A percentile compares a stretch with the other conserved stretches of the same genome.
Evolutionary conservation across 2,797 vertebrate species (phyloP).

Genomic region (Remorina albescens): DNA sequence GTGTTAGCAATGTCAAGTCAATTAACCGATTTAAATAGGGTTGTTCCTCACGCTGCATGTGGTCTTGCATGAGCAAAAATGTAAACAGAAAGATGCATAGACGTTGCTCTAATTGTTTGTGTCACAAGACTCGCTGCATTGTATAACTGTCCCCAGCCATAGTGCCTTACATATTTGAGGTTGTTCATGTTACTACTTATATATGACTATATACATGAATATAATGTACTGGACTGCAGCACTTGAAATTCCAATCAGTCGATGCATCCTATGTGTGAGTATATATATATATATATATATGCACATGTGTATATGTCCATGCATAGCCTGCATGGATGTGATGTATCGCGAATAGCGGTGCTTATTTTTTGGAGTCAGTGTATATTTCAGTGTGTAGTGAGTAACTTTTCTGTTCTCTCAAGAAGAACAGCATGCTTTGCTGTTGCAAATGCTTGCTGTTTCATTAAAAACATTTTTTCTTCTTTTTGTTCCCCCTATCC

Average conservation of each 20-base stretch:
- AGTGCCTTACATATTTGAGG: constrained; percentile 99
- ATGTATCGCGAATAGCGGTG: constrained; percentile 87
- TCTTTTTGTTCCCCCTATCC: constrained; percentile 72
- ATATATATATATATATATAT: constrained; percentile 83
- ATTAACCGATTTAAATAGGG: constrained; percentile 89
- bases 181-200: constrained; percentile 99
- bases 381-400: constrained; percentile 83
- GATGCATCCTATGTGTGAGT: constrained; percentile 88
- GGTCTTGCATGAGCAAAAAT: constrained; percentile 98
- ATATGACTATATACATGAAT: constrained; percentile 90
- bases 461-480: constrained; percentile 67
- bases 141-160: constrained; percentile 98
- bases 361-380: constrained; percentile 88
- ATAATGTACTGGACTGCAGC: constrained; percentile 99
- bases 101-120: constrained; percentile 95
- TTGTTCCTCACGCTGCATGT: constrained; percentile 98
- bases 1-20: constrained; percentile 96
- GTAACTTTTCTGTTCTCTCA: constrained; percentile 84
- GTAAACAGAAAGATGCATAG: constrained; percentile 89
- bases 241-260: constrained; percentile 98
- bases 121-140: constrained; percentile 98
- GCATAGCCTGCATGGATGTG: constrained; percentile 84
- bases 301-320: constrained; percentile 82
- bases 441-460: constrained; percentile 91
- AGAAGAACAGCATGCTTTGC: constrained; percentile 93